Conservation (phyloP, 2,113 vertebrate species). For the Datnioides undecimradiatus region DNA sequence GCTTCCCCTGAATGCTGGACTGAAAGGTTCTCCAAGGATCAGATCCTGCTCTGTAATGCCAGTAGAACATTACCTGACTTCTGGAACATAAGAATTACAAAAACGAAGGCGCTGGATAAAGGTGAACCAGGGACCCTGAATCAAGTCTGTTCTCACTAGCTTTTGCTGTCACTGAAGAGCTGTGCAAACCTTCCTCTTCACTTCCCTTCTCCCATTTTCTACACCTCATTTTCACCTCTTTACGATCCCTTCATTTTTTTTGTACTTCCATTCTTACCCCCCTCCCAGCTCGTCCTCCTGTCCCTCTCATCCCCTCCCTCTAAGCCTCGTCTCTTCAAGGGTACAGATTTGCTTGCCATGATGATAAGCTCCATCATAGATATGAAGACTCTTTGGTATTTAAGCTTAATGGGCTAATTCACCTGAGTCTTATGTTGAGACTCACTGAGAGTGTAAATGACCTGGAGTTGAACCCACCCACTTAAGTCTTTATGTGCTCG, state of each 20-base stretch:
- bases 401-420: constrained; percentile 67
- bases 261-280: constrained; percentile 1
- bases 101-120: not conserved
- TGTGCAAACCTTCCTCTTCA: constrained; percentile 24
- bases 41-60: constrained; percentile 22
- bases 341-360: constrained; percentile 57
- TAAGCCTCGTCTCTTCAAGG: constrained; percentile 38
- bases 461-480: constrained; percentile 65
- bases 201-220: not conserved
- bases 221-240: not conserved
- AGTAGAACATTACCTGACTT: constrained; percentile 30
- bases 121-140: constrained; percentile 47
- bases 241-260: constrained; percentile 24
- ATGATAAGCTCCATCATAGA: constrained; percentile 58
- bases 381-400: constrained; percentile 57
- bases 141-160: constrained; percentile 52
- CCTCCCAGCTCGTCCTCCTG: constrained; percentile 23
- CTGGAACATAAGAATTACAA: constrained; percentile 35
- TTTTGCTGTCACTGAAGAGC: constrained; percentile 56
- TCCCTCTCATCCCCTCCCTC: constrained; percentile 24
- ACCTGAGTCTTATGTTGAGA: constrained; percentile 57
- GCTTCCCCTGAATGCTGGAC: constrained; percentile 19
- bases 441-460: constrained; percentile 45
- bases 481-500: constrained; percentile 46
- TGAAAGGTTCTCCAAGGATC: constrained; percentile 26